Conservation (phyloP, 2,113 vertebrate genomes). For the Eubucco bourcierii region DNA sequence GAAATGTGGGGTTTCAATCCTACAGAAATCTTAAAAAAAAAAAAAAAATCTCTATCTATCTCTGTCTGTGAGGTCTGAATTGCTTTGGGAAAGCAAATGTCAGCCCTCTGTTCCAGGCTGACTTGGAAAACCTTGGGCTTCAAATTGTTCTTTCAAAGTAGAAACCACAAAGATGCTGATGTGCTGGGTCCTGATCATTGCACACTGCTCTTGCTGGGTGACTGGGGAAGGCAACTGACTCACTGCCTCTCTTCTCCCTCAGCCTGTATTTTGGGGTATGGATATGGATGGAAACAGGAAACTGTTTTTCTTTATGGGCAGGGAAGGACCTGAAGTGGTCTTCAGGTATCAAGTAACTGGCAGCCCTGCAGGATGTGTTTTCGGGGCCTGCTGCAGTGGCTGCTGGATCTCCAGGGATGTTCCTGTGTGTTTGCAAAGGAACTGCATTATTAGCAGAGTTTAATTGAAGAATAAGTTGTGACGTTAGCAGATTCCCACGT, state of each 20-base stretch:
- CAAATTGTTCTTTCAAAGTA: slow-evolving; percentile 5
- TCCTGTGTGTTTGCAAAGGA: background rate
- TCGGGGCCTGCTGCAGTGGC: background rate
- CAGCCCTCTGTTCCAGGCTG: slow-evolving; percentile 1
- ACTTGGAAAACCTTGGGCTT: slow-evolving; percentile 48
- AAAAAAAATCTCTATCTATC: slow-evolving; percentile 8
- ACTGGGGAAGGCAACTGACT: too few species aligned
- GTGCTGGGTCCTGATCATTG: background rate
- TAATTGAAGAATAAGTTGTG: too few species aligned
- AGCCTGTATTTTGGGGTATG: rapidly evolving
- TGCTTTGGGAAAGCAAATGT: slow-evolving; percentile 14
- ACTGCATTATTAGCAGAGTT: background rate
- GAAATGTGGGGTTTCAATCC: slow-evolving; percentile 3
- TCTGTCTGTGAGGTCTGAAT: background rate
- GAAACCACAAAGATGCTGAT: background rate
- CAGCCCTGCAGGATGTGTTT: background rate
- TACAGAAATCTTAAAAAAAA: background rate
- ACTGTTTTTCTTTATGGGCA: background rate
- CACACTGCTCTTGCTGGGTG: rapidly evolving
- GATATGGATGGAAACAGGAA: background rate
- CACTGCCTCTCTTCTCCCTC: background rate
- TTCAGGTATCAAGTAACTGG: background rate
- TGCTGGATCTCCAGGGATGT: background rate
- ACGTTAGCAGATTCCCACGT: background rate
- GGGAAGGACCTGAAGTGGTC: background rate